Evolutionary conservation across 2,797 vertebrate species (phyloP).

Genomic region (Onychomys arenicola): DNA sequence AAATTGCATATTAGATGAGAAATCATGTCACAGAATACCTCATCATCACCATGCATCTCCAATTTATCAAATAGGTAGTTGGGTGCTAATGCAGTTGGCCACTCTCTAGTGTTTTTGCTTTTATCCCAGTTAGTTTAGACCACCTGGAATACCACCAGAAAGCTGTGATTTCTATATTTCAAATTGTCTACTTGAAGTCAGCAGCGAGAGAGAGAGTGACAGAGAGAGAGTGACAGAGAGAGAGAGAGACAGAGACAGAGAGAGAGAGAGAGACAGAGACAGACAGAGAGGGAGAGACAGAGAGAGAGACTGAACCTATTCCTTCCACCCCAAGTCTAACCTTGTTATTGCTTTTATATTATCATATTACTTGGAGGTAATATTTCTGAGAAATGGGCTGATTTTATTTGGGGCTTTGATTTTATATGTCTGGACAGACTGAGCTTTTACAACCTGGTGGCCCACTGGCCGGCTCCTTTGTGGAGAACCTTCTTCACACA

Average conservation of each 20-base stretch:
- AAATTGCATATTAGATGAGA: conserved; percentile 15
- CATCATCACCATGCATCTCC: not conserved
- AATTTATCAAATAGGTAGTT: not conserved
- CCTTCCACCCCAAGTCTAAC: not conserved
- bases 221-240: too few species aligned
- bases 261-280: too few species aligned
- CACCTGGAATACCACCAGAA: conserved; percentile 1
- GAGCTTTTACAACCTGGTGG: not conserved
- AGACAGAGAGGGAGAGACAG: too few species aligned
- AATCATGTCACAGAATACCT: conserved; percentile 11
- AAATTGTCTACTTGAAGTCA: conserved; percentile 17
- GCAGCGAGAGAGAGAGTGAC: too few species aligned
- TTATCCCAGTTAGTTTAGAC: conserved; percentile 5
- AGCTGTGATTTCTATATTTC: conserved; percentile 21
- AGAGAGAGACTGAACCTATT: not conserved
- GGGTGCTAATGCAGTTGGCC: not conserved
- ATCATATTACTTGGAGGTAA: conserved; percentile 55
- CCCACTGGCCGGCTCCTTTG: not conserved
- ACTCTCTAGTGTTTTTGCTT: not conserved
- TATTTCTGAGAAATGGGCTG: conserved; percentile 38
- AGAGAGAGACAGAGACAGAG: too few species aligned
- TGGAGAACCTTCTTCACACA: not conserved
- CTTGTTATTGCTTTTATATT: conserved; percentile 44
- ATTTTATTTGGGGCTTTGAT: conserved; percentile 38
- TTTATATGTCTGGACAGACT: conserved; percentile 33